Conservation (phyloP, 2,888 invertebrate species). For the Adelphocoris suturalis region DNA sequence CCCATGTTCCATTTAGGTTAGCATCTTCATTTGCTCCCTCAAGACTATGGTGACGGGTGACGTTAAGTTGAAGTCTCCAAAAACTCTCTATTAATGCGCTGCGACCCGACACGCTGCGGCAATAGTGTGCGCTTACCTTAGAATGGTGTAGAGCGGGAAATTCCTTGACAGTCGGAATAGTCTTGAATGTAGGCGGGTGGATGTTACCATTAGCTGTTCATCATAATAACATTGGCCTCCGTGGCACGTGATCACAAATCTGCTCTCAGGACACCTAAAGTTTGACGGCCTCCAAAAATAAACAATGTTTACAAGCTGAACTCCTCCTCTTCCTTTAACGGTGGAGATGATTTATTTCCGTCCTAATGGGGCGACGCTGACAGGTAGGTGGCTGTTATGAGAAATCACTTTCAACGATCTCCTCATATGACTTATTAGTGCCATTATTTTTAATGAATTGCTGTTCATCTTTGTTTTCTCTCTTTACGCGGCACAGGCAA, state of each 20-base stretch:
- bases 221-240: too few relatives aligned
- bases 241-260: background rate
- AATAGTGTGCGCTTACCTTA: too few relatives aligned
- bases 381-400: background rate
- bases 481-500: background rate
- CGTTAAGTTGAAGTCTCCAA: too few relatives aligned
- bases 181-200: too few relatives aligned
- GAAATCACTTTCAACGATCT: background rate
- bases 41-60: too few relatives aligned
- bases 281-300: slow-evolving; percentile 10
- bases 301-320: background rate
- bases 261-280: background rate
- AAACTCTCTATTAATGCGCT: too few relatives aligned
- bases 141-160: too few relatives aligned
- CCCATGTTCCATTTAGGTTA: too few relatives aligned
- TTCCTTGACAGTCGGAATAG: too few relatives aligned
- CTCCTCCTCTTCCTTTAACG: background rate
- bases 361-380: background rate
- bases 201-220: too few relatives aligned
- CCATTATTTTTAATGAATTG: background rate
- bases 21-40: too few relatives aligned
- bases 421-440: background rate
- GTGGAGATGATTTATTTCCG: slow-evolving; percentile 4
- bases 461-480: background rate
- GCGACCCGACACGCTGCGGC: too few relatives aligned